phyloP scores from a whole-genome alignment of 1,140 invertebrate genomes.

The Euura saliciscinereae region DNA sequence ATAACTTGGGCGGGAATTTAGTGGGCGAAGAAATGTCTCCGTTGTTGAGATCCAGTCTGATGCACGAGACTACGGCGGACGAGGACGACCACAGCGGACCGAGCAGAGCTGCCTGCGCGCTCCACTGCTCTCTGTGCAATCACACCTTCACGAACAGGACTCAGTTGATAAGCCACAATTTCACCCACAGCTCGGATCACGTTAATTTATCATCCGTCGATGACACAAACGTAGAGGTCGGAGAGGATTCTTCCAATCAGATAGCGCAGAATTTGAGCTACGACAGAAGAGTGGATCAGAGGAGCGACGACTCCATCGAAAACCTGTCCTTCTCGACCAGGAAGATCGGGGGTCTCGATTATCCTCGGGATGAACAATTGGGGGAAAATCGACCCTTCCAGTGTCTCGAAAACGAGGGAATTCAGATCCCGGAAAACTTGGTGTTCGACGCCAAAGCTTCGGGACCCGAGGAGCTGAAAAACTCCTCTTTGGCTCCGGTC shows the following conservation, averaged over 20 bases:
- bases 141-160: slow-evolving; percentile 47
- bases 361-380: slow-evolving; percentile 17
- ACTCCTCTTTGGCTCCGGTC: background rate
- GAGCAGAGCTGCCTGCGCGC: slow-evolving; percentile 39
- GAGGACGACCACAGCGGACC: slow-evolving; percentile 27
- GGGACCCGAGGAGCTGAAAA: background rate
- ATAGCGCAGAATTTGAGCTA: slow-evolving; percentile 38
- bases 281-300: slow-evolving; percentile 32
- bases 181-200: slow-evolving; percentile 38
- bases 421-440: slow-evolving; percentile 13
- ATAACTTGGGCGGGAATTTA: slow-evolving; percentile 14
- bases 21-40: slow-evolving; percentile 13
- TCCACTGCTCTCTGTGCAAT: slow-evolving; percentile 50
- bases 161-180: slow-evolving; percentile 48
- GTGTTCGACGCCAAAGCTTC: background rate
- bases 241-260: slow-evolving; percentile 39
- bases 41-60: slow-evolving; percentile 23
- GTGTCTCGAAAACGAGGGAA: slow-evolving; percentile 14
- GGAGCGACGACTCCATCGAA: slow-evolving; percentile 35
- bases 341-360: slow-evolving; percentile 35
- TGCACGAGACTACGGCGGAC: slow-evolving; percentile 18
- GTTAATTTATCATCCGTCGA: slow-evolving; percentile 45
- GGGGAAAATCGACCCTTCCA: slow-evolving; percentile 17
- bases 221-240: slow-evolving; percentile 46
- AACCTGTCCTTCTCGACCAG: slow-evolving; percentile 38